Conservation (phyloP, 2,113 vertebrate genomes). For the Thamnophis sirtalis region DNA sequence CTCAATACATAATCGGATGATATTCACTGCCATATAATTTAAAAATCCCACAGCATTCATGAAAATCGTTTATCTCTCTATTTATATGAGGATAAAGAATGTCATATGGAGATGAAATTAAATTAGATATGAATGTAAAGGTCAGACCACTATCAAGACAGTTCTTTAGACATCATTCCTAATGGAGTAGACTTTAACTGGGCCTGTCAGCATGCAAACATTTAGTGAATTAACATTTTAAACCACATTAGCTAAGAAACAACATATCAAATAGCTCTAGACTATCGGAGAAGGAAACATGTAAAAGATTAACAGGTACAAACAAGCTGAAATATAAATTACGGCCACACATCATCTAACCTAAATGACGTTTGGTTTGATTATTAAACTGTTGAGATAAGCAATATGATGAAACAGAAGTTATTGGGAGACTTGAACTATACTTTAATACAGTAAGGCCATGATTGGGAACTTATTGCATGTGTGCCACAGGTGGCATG, state of each 20-base stretch:
- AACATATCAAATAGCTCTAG: neutral
- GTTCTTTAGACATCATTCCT: rapidly evolving
- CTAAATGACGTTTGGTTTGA: neutral
- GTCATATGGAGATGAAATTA: conserved; percentile 12
- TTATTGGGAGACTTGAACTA: neutral
- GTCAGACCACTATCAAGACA: conserved; percentile 1
- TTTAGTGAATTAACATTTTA: neutral
- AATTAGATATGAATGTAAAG: neutral
- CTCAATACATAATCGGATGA: conserved; percentile 49
- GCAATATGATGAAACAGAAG: neutral
- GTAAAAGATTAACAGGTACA: neutral
- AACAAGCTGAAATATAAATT: neutral
- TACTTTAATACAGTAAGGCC: neutral
- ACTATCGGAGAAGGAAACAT: neutral
- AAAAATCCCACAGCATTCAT: conserved; percentile 29
- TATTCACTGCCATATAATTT: conserved; percentile 17
- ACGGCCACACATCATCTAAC: neutral
- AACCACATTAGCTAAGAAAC: neutral
- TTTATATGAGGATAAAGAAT: conserved; percentile 19
- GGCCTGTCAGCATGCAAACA: neutral
- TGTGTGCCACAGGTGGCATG: too few species aligned
- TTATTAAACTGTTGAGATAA: neutral
- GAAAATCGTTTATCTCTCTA: conserved; percentile 25
- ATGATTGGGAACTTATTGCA: too few species aligned
- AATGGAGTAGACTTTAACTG: neutral